These are phyloP conservation scores for Eupithecia subfuscata DNA, from an alignment of 2,888 invertebrate genomes.

Conservation along the genomic window DNA sequence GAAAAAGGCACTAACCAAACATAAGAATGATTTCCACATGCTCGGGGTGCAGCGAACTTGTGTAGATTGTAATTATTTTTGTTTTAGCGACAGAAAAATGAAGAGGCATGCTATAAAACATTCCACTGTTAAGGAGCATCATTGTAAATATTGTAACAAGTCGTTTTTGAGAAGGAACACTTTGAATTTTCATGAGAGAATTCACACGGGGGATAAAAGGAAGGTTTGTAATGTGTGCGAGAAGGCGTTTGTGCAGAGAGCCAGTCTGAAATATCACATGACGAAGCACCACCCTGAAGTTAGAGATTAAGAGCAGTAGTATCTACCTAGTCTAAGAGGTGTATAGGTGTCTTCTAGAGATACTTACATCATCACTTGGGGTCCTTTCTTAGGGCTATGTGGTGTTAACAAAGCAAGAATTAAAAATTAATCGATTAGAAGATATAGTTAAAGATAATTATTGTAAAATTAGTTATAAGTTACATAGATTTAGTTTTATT, in stretches of 20 bases:
- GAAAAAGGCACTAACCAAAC: background rate
- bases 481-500: too few species aligned
- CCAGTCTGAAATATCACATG: conserved; percentile 77
- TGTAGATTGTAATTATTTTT: background rate
- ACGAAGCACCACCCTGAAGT: conserved; percentile 72
- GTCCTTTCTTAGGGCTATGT: too few species aligned
- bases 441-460: too few species aligned
- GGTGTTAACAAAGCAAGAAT: too few species aligned
- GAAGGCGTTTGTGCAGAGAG: conserved; percentile 76
- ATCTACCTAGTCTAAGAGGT: too few species aligned
- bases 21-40: background rate
- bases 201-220: conserved; percentile 70
- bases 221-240: conserved; percentile 69
- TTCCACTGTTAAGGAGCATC: conserved; percentile 13
- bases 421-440: too few species aligned
- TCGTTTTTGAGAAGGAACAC: conserved; percentile 68
- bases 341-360: too few species aligned
- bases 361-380: too few species aligned
- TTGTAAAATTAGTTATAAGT: too few species aligned
- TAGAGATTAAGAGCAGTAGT: too few species aligned
- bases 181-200: conserved; percentile 65
- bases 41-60: background rate
- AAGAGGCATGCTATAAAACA: conserved; percentile 16
- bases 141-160: conserved; percentile 65
- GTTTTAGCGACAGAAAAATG: background rate